Evolutionary conservation across 2,113 vertebrate genomes (phyloP).

Genomic region (Vanacampus margaritifer): DNA sequence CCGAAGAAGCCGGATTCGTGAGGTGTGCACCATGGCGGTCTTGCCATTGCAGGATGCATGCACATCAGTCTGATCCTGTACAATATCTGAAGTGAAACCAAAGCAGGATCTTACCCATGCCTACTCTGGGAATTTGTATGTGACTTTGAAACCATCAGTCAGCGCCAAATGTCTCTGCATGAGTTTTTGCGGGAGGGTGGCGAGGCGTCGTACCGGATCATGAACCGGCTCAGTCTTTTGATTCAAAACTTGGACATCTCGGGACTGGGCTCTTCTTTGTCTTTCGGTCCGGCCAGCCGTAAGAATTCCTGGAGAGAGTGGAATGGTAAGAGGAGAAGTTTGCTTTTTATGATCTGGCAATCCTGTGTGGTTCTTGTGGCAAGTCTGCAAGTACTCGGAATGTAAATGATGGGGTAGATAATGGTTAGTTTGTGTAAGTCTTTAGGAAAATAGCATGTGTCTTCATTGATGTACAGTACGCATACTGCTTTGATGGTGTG

Average conservation of each 20-base stretch:
- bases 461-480: background rate
- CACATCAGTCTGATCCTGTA: slow-evolving; percentile 16
- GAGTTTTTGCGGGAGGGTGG: slow-evolving; percentile 73
- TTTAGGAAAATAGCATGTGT: background rate
- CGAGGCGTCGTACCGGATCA: slow-evolving; percentile 65
- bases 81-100: slow-evolving; percentile 3
- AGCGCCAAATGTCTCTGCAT: slow-evolving; percentile 68
- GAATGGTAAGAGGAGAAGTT: slow-evolving; percentile 61
- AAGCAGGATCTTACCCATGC: slow-evolving; percentile 23
- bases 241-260: slow-evolving; percentile 72
- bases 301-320: slow-evolving; percentile 68
- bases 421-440: background rate
- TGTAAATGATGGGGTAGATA: too few relatives aligned
- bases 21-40: slow-evolving; percentile 16
- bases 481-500: too few relatives aligned
- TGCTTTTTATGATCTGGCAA: slow-evolving; percentile 2
- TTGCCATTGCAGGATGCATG: slow-evolving; percentile 14
- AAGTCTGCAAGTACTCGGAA: background rate
- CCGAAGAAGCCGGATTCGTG: slow-evolving; percentile 30
- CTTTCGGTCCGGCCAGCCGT: slow-evolving; percentile 58
- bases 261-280: slow-evolving; percentile 61
- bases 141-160: slow-evolving; percentile 31
- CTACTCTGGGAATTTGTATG: slow-evolving; percentile 29
- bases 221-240: slow-evolving; percentile 68
- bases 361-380: background rate